Evolutionary conservation across 2,113 vertebrate genomes (phyloP), one percentile per base, ranked within the genome.

Genomic region (Lagopus leucura): DNA sequence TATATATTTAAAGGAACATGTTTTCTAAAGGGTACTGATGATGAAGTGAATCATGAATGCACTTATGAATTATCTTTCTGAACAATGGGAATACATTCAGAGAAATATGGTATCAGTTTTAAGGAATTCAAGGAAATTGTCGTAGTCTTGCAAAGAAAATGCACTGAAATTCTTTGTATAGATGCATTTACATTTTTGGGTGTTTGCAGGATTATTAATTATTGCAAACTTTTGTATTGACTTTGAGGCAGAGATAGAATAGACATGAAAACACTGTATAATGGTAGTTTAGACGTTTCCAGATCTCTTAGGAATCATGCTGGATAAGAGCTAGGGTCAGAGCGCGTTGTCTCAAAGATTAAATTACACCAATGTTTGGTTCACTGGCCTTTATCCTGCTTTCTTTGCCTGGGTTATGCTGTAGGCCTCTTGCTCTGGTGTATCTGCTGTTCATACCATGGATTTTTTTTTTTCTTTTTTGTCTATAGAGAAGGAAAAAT

Each of bases 351-450:
- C 40, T 7, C 36, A 42, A 52, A 84, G 47, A 50, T 67, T 27
- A 2, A 4, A 32, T 42, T 73, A 76, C 69, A 11, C 27, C 42
- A 64, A 45, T 4, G 5, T 47, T 78, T 15, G 14, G 11, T 28
- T 74, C 25, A 6, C 6, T 48, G 36, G 25, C 16, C 19, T 14
- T 57, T 5, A 6, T 13, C 14, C 36, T 45, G 10, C 25, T 77
- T 7, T 50, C 36, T 74, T 50, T 27, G 25, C 54, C 32, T 36
- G 48, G 40, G 3, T 17, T 24, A 13, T 14, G 2, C 3, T 38
- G 13, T 17, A 4, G 30, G 13, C 28, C 0, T 0, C 13, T 71
- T 45, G 11, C 42, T 80, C 45, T 6, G 20, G 1, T 43, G 65
- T 48, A 27, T 13, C 22, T 60, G 52, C 50, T 67, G 7, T 54